Evolutionary conservation across 2,888 invertebrate genomes (phyloP).

Genomic region (Machimus atricapillus): DNA sequence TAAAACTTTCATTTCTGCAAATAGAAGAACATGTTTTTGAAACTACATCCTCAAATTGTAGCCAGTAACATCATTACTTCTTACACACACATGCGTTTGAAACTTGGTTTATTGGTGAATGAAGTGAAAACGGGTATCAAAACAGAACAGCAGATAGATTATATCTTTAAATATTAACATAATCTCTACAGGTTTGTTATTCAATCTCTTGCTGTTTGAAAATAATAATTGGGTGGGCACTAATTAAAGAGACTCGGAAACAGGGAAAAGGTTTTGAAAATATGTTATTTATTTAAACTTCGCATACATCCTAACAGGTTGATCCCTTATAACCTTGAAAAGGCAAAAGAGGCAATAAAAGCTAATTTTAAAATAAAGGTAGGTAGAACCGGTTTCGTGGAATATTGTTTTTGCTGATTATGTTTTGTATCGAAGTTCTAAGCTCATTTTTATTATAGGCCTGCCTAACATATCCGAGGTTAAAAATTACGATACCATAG

Average conservation of each 20-base stretch:
- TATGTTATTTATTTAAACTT: no score
- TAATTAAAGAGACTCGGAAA: neutral
- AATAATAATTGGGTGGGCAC: neutral
- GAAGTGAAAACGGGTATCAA: neutral
- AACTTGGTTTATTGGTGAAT: neutral
- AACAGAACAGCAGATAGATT: neutral
- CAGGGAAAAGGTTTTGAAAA: neutral
- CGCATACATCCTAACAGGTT: neutral
- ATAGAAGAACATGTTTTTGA: neutral
- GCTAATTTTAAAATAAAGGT: neutral
- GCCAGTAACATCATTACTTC: neutral
- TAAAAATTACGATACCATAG: no score
- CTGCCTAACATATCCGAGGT: neutral
- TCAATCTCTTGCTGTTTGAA: neutral
- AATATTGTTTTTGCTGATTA: neutral
- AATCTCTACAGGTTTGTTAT: neutral
- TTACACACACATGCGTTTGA: neutral
- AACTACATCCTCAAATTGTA: neutral
- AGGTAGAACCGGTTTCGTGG: neutral
- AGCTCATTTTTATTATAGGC: neutral
- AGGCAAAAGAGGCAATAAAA: neutral
- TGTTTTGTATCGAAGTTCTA: neutral
- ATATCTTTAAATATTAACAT: neutral
- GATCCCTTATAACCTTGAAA: neutral
- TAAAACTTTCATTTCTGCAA: conserved; percentile 52